These are phyloP conservation scores for Cryptomyrus ogoouensis DNA, from an alignment of 2,113 vertebrate species.

Conservation along the genomic window DNA sequence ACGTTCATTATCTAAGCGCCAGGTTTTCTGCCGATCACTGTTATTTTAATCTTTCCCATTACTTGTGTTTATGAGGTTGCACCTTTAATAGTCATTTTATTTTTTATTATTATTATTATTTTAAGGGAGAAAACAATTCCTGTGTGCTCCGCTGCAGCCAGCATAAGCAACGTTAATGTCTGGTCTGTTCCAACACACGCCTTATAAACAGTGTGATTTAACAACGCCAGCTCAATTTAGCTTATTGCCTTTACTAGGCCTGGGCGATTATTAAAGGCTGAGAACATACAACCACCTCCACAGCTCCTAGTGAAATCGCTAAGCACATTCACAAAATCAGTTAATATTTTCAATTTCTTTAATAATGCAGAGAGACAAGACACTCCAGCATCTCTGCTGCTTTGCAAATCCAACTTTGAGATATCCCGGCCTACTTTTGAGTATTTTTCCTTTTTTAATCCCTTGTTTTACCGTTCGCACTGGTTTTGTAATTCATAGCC, in stretches of 20 bases:
- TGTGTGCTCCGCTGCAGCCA: neutral
- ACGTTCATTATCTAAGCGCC: neutral
- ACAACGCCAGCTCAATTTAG: neutral
- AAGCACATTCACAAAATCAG: neutral
- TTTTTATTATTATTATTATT: constrained; percentile 6
- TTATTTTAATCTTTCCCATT: constrained; percentile 10
- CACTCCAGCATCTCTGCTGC: neutral
- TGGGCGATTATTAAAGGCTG: neutral
- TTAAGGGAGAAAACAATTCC: constrained; percentile 7
- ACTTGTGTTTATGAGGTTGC: constrained; percentile 10
- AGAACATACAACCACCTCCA: neutral
- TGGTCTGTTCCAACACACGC: neutral
- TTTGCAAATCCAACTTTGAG: neutral
- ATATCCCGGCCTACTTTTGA: neutral
- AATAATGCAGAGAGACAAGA: neutral
- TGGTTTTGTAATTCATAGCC: constrained; percentile 10
- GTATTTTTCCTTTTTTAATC: neutral
- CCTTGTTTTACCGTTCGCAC: neutral
- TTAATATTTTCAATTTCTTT: neutral
- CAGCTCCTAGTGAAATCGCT: neutral
- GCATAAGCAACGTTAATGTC: neutral
- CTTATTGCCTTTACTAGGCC: constrained; percentile 2
- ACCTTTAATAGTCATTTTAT: neutral
- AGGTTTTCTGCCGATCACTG: neutral
- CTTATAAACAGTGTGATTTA: neutral